phyloP scores from a whole-genome alignment of 2,888 invertebrate species.

The Deroplatys truncata region DNA sequence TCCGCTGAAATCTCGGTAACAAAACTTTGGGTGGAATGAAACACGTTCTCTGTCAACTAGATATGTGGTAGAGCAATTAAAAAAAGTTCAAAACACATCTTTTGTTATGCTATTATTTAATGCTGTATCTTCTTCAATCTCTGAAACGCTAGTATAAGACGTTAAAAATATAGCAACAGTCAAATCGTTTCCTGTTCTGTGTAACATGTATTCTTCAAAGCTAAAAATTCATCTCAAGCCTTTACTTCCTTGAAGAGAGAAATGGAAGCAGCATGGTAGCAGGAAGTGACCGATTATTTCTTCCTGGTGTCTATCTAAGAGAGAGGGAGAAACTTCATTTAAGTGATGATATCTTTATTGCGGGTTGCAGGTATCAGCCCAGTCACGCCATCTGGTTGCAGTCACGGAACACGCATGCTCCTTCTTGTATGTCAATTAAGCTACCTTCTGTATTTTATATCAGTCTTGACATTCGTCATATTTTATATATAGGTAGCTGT shows the following conservation, averaged over 20 bases:
- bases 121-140: too few species aligned
- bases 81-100: too few species aligned
- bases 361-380: background rate
- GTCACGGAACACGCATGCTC: background rate
- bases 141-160: too few species aligned
- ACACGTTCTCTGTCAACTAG: too few species aligned
- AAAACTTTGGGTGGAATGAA: too few species aligned
- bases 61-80: too few species aligned
- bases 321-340: background rate
- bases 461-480: background rate
- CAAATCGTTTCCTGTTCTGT: too few species aligned
- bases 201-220: background rate
- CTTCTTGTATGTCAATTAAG: background rate
- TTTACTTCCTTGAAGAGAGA: background rate
- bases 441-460: background rate
- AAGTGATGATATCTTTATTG: background rate
- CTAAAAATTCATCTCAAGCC: background rate
- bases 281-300: background rate
- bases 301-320: background rate
- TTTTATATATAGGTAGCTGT: background rate
- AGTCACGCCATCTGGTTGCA: background rate
- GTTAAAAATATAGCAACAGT: too few species aligned
- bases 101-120: too few species aligned
- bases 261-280: background rate
- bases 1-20: too few species aligned